Conservation (phyloP, 2,797 vertebrate species). For the Ctenopoma kingsleyae region DNA sequence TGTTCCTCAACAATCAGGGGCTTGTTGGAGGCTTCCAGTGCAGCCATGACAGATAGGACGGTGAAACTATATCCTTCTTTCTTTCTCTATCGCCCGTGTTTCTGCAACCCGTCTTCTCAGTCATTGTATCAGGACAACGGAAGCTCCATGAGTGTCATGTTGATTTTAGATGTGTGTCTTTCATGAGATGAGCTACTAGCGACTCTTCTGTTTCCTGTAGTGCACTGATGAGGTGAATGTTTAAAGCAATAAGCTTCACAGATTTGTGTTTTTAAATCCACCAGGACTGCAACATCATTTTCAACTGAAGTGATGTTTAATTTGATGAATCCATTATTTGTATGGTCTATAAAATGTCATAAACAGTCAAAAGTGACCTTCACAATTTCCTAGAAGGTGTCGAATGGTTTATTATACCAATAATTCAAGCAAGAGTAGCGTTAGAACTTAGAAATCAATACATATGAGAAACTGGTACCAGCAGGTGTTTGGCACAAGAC, state of each 20-base stretch:
- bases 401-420: too few species aligned
- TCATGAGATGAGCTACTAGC: neutral
- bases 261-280: neutral
- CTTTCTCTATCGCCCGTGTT: slow-evolving; percentile 7
- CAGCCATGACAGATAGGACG: slow-evolving; percentile 32
- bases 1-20: slow-evolving; percentile 77
- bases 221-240: neutral
- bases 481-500: too few species aligned
- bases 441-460: too few species aligned
- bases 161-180: neutral
- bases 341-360: too few species aligned
- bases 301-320: neutral
- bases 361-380: too few species aligned
- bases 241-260: neutral
- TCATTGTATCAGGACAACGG: slow-evolving; percentile 11
- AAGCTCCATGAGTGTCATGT: neutral
- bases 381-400: too few species aligned
- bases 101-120: slow-evolving; percentile 19
- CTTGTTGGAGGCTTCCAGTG: slow-evolving; percentile 69
- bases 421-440: too few species aligned
- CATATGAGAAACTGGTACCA: too few species aligned
- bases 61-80: slow-evolving; percentile 63
- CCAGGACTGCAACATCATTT: neutral
- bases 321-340: too few species aligned
- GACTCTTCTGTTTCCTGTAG: neutral